These are phyloP conservation scores for Dendrocincla tyrannina DNA, from an alignment of 2,797 vertebrate genomes.

Conservation along the genomic window DNA sequence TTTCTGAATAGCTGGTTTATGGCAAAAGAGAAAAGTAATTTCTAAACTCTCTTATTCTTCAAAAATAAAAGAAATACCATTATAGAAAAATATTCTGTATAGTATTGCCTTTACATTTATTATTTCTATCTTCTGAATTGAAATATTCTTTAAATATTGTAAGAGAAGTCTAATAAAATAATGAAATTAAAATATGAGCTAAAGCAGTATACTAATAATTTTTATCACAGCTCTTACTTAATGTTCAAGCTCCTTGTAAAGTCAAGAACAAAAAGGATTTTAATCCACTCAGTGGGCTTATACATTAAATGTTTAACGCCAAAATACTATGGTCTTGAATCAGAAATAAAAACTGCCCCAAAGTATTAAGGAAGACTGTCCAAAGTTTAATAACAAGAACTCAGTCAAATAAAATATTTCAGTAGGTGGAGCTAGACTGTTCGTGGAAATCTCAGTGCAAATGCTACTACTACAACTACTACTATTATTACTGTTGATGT, in stretches of 20 bases:
- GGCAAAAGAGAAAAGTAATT: neutral
- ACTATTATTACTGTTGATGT: neutral
- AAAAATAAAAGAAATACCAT: neutral
- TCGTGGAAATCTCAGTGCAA: neutral
- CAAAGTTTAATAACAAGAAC: neutral
- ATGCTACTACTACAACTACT: neutral
- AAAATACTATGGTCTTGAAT: neutral
- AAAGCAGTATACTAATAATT: neutral
- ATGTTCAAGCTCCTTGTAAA: neutral
- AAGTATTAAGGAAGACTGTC: neutral
- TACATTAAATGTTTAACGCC: neutral
- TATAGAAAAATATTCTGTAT: neutral
- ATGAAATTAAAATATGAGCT: neutral
- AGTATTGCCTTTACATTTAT: neutral
- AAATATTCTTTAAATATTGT: neutral
- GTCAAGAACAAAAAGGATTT: neutral
- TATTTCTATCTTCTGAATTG: neutral
- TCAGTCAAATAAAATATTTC: neutral
- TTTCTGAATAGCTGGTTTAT: neutral
- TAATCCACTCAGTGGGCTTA: neutral
- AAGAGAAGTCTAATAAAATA: neutral
- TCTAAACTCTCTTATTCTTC: neutral
- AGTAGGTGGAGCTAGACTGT: neutral
- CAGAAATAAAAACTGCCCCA: neutral
- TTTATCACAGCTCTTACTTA: neutral